phyloP scores from a whole-genome alignment of 2,888 invertebrate genomes.

The Plebejus argus region DNA sequence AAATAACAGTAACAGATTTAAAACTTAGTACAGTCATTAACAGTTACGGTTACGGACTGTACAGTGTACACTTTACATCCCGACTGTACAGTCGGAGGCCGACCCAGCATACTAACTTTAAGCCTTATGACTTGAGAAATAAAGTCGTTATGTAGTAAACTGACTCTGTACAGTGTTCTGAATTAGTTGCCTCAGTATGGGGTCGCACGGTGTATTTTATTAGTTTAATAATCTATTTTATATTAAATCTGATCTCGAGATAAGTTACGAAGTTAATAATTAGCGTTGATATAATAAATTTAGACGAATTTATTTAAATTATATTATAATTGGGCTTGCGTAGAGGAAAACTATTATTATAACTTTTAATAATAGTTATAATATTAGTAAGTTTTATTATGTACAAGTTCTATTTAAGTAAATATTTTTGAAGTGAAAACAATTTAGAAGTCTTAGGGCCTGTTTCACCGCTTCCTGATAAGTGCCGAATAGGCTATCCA shows the following conservation, averaged over 20 bases:
- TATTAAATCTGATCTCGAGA: conserved; percentile 12
- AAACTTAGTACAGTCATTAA: neutral
- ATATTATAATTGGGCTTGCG: neutral
- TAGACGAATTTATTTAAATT: conserved; percentile 15
- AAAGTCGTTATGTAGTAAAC: neutral
- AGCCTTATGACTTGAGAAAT: neutral
- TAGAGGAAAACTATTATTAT: neutral
- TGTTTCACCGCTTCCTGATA: too few species aligned
- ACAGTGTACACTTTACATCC: conserved; percentile 3
- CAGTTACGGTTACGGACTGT: neutral
- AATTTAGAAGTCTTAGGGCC: too few species aligned
- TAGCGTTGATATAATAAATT: conserved; percentile 12
- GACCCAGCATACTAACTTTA: neutral
- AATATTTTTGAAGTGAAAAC: neutral
- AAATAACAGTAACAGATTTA: neutral
- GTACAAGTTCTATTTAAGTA: neutral
- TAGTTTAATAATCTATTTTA: conserved; percentile 5
- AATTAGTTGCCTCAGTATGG: conserved; percentile 9
- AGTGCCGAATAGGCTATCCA: too few species aligned
- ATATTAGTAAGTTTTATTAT: neutral
- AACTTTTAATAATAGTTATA: neutral
- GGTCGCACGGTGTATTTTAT: conserved; percentile 3
- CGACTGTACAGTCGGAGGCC: neutral
- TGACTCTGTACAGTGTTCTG: neutral
- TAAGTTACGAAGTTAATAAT: conserved; percentile 13